Conservation (phyloP, 2,797 vertebrate species). For the Phrynocephalus forsythii region DNA sequence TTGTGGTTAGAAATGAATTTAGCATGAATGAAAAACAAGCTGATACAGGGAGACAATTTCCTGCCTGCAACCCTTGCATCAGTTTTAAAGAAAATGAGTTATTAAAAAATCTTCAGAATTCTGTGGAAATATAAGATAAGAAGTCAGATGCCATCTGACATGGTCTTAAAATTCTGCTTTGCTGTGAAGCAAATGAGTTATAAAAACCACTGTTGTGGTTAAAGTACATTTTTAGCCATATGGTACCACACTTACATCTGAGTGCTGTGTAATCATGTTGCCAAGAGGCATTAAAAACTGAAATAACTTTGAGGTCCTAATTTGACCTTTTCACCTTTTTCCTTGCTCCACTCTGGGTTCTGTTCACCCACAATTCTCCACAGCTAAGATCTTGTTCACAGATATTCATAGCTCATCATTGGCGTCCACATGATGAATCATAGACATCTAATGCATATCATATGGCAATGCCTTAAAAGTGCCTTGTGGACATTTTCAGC, state of each 20-base stretch:
- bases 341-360: not conserved
- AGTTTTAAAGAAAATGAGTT: not conserved
- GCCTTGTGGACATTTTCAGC: not conserved
- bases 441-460: not conserved
- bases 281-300: not conserved
- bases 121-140: not conserved
- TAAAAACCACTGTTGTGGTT: conserved; percentile 3
- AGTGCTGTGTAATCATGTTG: conserved; percentile 2
- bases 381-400: not conserved
- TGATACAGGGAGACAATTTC: rapidly evolving
- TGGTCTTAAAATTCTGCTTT: not conserved
- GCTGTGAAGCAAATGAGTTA: conserved; percentile 3
- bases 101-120: not conserved
- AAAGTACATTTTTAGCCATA: not conserved
- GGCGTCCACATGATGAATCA: not conserved
- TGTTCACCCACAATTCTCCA: not conserved
- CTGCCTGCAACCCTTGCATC: not conserved
- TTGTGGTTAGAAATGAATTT: conserved; percentile 16
- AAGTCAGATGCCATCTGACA: not conserved
- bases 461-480: too few relatives aligned
- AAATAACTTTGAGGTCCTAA: not conserved
- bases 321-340: not conserved
- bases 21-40: not conserved
- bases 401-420: not conserved
- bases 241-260: not conserved